These are phyloP conservation scores for Isurus oxyrinchus DNA, from an alignment of 2,113 vertebrate genomes.

Conservation along the genomic window DNA sequence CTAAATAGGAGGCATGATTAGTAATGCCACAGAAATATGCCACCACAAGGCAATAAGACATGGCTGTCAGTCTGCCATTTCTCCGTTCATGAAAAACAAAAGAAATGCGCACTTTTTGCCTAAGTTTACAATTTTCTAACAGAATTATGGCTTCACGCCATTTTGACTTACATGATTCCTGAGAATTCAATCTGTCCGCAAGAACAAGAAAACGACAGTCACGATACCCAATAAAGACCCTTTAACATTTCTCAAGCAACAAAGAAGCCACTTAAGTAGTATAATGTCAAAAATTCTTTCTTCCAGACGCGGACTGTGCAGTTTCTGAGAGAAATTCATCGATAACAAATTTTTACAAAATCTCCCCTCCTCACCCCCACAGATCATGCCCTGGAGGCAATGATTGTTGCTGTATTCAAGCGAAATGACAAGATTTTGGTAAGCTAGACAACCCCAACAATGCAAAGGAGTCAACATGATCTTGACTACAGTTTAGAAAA, in stretches of 20 bases:
- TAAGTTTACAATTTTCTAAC: background rate
- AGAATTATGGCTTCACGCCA: background rate
- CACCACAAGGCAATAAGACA: background rate
- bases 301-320: background rate
- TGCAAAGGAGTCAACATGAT: background rate
- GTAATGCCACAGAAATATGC: background rate
- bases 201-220: background rate
- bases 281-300: background rate
- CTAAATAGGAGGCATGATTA: background rate
- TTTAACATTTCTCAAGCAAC: constrained; percentile 9
- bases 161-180: background rate
- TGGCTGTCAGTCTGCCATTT: background rate
- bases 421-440: background rate
- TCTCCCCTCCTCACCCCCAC: background rate
- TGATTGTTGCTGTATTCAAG: background rate
- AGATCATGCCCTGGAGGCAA: background rate
- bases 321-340: background rate
- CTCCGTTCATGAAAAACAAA: background rate
- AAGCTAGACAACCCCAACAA: background rate
- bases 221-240: background rate
- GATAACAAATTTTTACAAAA: background rate
- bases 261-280: background rate
- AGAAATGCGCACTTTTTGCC: background rate
- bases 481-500: background rate
- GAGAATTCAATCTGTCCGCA: background rate